These are phyloP conservation scores for Malaclemys terrapin DNA, from an alignment of 2,113 vertebrate genomes.

Conservation along the genomic window DNA sequence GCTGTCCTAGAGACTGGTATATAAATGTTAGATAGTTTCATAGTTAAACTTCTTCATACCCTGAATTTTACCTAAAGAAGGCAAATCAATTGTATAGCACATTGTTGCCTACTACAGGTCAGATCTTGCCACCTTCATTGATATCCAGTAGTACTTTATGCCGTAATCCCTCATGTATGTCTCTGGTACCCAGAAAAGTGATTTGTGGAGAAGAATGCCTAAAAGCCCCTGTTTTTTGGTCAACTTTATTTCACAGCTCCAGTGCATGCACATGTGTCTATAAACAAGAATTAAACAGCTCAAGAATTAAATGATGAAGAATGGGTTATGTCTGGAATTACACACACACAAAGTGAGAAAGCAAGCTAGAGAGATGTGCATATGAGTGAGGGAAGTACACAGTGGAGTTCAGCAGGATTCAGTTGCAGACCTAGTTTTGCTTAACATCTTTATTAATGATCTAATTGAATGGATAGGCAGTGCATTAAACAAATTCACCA, in stretches of 20 bases:
- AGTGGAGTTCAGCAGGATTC: background rate
- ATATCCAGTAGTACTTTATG: background rate
- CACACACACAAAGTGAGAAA: background rate
- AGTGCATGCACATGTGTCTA: background rate
- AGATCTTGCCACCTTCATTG: background rate
- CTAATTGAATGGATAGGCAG: background rate
- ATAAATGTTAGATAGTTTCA: background rate
- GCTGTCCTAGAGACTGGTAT: background rate
- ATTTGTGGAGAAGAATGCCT: background rate
- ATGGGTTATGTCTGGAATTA: background rate
- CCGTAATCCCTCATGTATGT: background rate
- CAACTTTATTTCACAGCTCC: background rate
- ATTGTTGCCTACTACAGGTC: background rate
- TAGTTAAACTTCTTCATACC: background rate
- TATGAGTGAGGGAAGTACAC: rapidly evolving
- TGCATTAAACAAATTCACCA: background rate
- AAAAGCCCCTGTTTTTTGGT: background rate
- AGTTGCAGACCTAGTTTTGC: background rate
- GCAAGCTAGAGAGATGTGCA: background rate
- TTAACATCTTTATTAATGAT: rapidly evolving
- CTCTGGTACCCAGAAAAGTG: background rate
- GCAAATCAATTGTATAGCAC: background rate
- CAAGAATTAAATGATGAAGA: background rate
- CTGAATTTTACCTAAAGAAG: background rate
- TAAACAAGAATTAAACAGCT: background rate